Conservation (phyloP, 2,888 invertebrate genomes). For the Cerceris rybyensis region DNA sequence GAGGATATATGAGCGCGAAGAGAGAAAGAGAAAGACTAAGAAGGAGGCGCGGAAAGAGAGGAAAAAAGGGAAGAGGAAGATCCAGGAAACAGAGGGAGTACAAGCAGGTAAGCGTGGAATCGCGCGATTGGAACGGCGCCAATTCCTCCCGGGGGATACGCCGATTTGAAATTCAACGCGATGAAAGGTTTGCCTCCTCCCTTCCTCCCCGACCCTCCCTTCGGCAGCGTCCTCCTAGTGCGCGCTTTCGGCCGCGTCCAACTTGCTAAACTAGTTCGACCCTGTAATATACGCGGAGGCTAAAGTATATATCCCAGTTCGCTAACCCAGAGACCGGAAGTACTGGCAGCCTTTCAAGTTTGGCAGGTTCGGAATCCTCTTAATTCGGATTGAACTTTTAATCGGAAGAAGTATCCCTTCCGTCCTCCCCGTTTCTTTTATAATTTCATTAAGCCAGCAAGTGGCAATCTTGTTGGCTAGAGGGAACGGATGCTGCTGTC, state of each 20-base stretch:
- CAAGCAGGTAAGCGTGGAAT: slow-evolving; percentile 70
- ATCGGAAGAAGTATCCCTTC: slow-evolving; percentile 35
- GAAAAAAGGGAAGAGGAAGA: slow-evolving; percentile 38
- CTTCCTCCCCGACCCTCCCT: slow-evolving; percentile 5
- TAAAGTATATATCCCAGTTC: slow-evolving; percentile 64
- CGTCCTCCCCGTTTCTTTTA: slow-evolving; percentile 14
- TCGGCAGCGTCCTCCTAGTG: slow-evolving; percentile 18
- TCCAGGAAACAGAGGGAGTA: slow-evolving; percentile 49
- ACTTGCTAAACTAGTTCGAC: slow-evolving; percentile 66
- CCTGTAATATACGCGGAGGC: slow-evolving; percentile 62
- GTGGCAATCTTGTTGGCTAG: no score
- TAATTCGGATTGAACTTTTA: slow-evolving; percentile 63
- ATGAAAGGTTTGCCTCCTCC: slow-evolving; percentile 54
- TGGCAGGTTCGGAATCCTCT: slow-evolving; percentile 65
- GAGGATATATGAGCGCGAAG: slow-evolving; percentile 14
- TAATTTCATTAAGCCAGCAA: slow-evolving; percentile 46
- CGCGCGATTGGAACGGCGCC: slow-evolving; percentile 75
- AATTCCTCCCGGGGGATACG: slow-evolving; percentile 64
- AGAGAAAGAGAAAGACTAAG: neutral
- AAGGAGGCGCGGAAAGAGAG: neutral
- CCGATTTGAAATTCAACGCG: slow-evolving; percentile 69
- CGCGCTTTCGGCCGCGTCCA: slow-evolving; percentile 56
- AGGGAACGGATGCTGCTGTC: neutral
- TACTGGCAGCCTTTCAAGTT: slow-evolving; percentile 67
- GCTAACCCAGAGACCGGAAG: slow-evolving; percentile 68